Evolutionary conservation across 1,140 invertebrate genomes (phyloP), one percentile per base, ranked within the genome.

Genomic region (Teleogryllus occipitalis): DNA sequence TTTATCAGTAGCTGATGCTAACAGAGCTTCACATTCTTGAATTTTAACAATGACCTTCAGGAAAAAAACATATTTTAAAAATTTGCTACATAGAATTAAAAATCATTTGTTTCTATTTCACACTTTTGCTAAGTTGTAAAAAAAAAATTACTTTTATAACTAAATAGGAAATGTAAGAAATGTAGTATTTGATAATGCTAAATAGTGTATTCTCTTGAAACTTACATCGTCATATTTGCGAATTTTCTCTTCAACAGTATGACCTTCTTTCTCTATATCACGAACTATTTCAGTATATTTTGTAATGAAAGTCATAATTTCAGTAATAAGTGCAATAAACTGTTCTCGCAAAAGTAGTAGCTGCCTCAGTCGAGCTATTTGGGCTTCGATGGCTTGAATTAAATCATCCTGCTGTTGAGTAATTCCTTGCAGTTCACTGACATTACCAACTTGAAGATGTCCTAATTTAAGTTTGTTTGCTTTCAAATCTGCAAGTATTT

Each of bases 1-100:
- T 86, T 97, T 97, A 83, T 98, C 96, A 27, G 91, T 92, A 0
- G 96, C 95, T 27, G 93, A 92, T 0, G 94, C 93, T 10, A 97
- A 85, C 12, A 93, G 88, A n/a, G 94, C 95, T 85, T 98, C 96
- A 84, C 93, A 95, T 83, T 95, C 93, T 86, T 96, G 94, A 46
- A 90, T 84, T 83, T 95, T 95, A 0, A 90, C 84, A 81, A 95
- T 94, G 0, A 94, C 85, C 85, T 86, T 77, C 10, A 78, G 12
- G 54, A 7, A 2, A 7, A 7, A 65, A 65, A 65, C 2, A 65
- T 3, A 65, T 10, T 65, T 3, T 15, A 75, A 75, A 12, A 75
- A 75, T 12, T 2, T 46, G 8, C 74, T 27, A 10, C 0, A 2
- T 21, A 22, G 21, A 27, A 27, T 75, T 15, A 46, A 12, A 75